A percentile compares a stretch with the other conserved stretches of the same genome.
Conservation (phyloP, 2,797 vertebrate genomes). For the Nyctalus aviator region DNA sequence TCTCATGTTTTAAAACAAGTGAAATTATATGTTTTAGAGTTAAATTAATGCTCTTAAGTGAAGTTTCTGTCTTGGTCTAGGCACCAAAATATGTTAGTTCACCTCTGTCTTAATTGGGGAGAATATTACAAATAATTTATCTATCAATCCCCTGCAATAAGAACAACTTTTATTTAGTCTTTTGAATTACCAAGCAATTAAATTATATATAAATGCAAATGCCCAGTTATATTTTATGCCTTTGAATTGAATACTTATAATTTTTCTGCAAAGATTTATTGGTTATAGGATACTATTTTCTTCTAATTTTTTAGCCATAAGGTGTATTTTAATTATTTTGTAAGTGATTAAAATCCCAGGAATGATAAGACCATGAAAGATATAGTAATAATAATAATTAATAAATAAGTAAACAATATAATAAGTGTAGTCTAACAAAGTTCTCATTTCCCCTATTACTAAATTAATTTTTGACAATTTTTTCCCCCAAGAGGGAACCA, state of each 20-base stretch:
- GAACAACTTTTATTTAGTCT: not conserved
- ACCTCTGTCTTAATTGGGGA: not conserved
- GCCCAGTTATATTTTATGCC: not conserved
- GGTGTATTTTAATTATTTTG: not conserved
- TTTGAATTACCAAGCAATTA: constrained; percentile 23
- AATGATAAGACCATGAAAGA: not conserved
- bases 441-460: not conserved
- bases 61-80: not conserved
- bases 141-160: not conserved
- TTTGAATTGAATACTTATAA: not conserved
- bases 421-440: not conserved
- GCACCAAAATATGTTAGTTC: not conserved
- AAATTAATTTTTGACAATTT: not conserved
- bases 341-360: not conserved
- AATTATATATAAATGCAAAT: not conserved
- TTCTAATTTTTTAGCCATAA: not conserved
- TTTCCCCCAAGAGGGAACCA: not conserved
- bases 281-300: not conserved
- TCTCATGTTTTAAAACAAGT: not conserved
- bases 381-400: not conserved
- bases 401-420: not conserved
- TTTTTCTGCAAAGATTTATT: not conserved
- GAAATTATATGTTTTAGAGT: not conserved
- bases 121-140: constrained; percentile 35
- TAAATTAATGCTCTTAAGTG: not conserved